Percentiles rank a stretch among this genome's conserved stretches.
phyloP scores from a whole-genome alignment of 2,797 vertebrate genomes.

The Ciconia nigra region DNA sequence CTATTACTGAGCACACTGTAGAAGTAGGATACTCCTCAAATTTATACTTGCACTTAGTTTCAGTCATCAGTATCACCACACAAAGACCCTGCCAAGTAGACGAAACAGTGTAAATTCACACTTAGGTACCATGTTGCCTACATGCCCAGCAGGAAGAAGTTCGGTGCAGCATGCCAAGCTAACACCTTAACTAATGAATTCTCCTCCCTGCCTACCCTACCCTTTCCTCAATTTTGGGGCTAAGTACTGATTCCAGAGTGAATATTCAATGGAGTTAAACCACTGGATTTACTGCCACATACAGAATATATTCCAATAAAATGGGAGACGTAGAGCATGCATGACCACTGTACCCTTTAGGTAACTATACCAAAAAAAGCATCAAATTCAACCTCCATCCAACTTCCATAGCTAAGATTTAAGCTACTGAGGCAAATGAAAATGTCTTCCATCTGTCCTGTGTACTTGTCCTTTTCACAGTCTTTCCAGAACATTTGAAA shows the following conservation, averaged over 20 bases:
- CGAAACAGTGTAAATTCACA: neutral
- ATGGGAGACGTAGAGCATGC: neutral
- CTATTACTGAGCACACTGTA: neutral
- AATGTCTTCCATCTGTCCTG: neutral
- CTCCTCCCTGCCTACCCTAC: neutral
- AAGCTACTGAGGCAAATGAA: neutral
- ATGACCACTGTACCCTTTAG: neutral
- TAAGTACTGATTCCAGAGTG: neutral
- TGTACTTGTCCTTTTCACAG: neutral
- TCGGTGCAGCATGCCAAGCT: rapidly evolving
- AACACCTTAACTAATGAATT: neutral
- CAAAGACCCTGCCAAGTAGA: neutral
- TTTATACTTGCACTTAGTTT: neutral
- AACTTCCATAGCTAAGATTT: neutral
- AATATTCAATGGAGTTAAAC: neutral
- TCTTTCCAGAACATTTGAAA: neutral
- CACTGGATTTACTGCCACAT: neutral
- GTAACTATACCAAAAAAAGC: neutral
- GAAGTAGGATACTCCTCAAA: neutral
- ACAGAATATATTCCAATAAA: neutral
- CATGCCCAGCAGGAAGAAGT: neutral
- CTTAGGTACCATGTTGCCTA: neutral
- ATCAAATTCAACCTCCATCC: neutral
- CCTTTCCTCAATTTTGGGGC: neutral
- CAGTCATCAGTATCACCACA: neutral